Conservation (phyloP, 2,113 vertebrate genomes). For the Acrocephalus arundinaceus region DNA sequence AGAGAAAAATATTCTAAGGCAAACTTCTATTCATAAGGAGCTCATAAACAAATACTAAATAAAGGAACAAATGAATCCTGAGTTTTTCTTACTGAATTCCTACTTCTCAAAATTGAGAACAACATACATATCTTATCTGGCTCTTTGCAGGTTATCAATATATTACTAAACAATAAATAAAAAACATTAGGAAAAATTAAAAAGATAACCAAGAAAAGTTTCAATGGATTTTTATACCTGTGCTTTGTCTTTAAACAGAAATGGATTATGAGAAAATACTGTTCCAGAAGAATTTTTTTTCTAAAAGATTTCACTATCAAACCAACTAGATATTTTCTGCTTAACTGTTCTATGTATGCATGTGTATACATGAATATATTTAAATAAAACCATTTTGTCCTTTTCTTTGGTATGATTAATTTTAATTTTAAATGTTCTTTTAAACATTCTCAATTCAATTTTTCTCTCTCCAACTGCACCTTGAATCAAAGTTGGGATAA, state of each 20-base stretch:
- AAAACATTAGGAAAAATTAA: background rate
- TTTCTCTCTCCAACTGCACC: background rate
- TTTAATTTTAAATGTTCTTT: background rate
- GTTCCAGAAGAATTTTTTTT: background rate
- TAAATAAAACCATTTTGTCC: background rate
- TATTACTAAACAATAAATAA: background rate
- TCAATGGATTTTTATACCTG: background rate
- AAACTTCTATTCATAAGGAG: background rate
- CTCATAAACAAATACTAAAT: background rate
- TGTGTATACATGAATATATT: background rate
- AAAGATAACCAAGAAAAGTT: background rate
- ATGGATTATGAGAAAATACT: background rate
- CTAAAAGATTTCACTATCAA: background rate
- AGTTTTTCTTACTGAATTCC: background rate
- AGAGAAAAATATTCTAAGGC: background rate
- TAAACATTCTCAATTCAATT: background rate
- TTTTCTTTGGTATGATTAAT: background rate
- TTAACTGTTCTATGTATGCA: background rate
- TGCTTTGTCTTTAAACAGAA: background rate
- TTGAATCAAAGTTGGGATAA: background rate
- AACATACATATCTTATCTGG: background rate
- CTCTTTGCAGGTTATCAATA: background rate
- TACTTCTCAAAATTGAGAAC: background rate
- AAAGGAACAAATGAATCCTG: background rate
- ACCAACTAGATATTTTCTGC: background rate